Conservation (phyloP, 2,797 vertebrate genomes). For the Etheostoma nigrum region DNA sequence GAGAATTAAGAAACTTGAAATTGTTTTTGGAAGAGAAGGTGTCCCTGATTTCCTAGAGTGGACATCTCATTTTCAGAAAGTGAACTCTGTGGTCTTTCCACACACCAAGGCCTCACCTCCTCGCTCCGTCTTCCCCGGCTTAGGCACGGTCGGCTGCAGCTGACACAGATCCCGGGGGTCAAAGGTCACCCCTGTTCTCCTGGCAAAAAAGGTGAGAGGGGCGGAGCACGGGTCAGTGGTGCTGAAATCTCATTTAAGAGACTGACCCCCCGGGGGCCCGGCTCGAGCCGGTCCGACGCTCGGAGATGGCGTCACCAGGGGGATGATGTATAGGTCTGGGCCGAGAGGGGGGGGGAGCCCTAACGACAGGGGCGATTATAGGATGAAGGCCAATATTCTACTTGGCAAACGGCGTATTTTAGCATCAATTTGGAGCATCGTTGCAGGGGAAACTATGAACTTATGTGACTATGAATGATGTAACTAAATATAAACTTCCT, state of each 20-base stretch:
- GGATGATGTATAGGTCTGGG: constrained; percentile 72
- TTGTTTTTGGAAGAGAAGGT: not conserved
- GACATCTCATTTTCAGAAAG: constrained; percentile 9
- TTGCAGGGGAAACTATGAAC: too few relatives aligned
- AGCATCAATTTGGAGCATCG: too few relatives aligned
- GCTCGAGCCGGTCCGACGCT: constrained; percentile 57
- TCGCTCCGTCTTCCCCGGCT: constrained; percentile 42
- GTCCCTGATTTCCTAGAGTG: not conserved
- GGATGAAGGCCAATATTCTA: too few relatives aligned
- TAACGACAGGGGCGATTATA: too few relatives aligned
- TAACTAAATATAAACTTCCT: too few relatives aligned
- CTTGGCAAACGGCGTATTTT: too few relatives aligned
- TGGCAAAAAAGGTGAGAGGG: constrained; percentile 69
- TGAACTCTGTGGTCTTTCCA: constrained; percentile 40
- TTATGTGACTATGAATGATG: too few relatives aligned
- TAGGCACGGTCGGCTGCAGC: constrained; percentile 56
- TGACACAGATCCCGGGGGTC: constrained; percentile 57
- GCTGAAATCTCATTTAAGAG: constrained; percentile 86
- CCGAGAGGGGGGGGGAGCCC: constrained; percentile 25
- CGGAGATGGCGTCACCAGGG: constrained; percentile 48
- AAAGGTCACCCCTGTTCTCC: constrained; percentile 68
- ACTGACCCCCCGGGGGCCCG: constrained; percentile 67
- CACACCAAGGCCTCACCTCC: constrained; percentile 36
- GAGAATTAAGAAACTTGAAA: not conserved
- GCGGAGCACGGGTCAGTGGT: constrained; percentile 74